Percentiles rank a stretch among this genome's conserved stretches.
These are phyloP conservation scores for Elaphurus davidianus DNA, from an alignment of 2,113 vertebrate genomes.

Conservation along the genomic window DNA sequence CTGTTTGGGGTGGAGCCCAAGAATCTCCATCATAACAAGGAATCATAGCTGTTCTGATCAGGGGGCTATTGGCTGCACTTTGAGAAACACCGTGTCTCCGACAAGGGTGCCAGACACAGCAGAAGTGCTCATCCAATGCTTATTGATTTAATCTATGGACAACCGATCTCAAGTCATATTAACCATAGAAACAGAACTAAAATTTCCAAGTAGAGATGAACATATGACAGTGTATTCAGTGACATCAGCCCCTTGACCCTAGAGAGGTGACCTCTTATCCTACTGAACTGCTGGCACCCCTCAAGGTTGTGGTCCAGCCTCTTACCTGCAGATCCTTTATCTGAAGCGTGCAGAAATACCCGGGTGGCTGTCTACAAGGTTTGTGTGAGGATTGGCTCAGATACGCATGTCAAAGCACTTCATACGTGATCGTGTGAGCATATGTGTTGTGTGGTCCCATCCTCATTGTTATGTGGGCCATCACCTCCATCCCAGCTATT, in stretches of 20 bases:
- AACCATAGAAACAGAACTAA: background rate
- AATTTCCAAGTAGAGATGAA: background rate
- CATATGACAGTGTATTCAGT: background rate
- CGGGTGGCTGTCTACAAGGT: background rate
- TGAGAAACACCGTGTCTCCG: background rate
- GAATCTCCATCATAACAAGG: background rate
- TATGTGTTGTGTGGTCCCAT: background rate
- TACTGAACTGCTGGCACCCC: background rate
- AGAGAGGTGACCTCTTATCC: background rate
- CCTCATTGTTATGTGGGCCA: background rate
- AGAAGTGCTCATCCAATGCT: background rate
- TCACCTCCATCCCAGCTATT: background rate
- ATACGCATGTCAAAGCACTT: rapidly evolving
- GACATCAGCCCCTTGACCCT: background rate
- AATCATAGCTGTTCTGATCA: background rate
- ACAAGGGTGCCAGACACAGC: background rate
- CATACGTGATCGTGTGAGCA: rapidly evolving
- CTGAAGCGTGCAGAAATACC: background rate
- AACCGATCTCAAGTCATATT: background rate
- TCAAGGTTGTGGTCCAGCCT: background rate
- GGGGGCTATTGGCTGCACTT: background rate
- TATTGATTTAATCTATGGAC: background rate
- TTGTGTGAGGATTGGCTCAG: background rate
- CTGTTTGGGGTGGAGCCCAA: background rate
- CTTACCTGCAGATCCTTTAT: background rate